Evolutionary conservation across 2,888 invertebrate species (phyloP).

Genomic region (Zygogramma bicolorata): DNA sequence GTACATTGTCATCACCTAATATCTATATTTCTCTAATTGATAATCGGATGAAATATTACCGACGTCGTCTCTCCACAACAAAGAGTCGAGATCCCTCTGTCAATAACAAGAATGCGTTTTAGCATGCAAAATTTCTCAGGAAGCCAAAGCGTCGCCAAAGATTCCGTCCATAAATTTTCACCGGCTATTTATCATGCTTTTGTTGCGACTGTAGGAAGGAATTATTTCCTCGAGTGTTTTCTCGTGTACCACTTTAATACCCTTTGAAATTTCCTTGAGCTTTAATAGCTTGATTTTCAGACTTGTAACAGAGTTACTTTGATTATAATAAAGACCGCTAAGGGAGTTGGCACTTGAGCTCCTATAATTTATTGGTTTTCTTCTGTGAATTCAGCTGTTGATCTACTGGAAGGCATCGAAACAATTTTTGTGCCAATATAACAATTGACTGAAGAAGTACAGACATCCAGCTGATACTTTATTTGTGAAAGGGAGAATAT

Average conservation of each 20-base stretch:
- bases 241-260: slow-evolving; percentile 48
- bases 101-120: neutral
- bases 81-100: neutral
- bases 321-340: slow-evolving; percentile 20
- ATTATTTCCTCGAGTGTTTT: slow-evolving; percentile 53
- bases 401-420: neutral
- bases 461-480: no score
- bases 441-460: no score
- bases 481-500: no score
- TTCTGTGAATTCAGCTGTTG: neutral
- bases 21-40: no score
- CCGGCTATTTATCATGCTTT: slow-evolving; percentile 51
- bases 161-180: slow-evolving; percentile 47
- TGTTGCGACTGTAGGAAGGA: slow-evolving; percentile 46
- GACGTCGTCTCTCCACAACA: no score
- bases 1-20: no score
- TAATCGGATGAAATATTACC: no score
- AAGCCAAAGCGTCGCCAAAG: slow-evolving; percentile 27
- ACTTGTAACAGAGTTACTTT: slow-evolving; percentile 41
- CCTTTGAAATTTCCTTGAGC: slow-evolving; percentile 40
- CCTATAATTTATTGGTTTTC: neutral
- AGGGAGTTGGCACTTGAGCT: slow-evolving; percentile 9
- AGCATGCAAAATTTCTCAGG: slow-evolving; percentile 28
- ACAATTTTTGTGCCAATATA: no score
- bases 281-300: slow-evolving; percentile 39